Percentiles rank a stretch among this genome's conserved stretches.
Evolutionary conservation across 2,113 vertebrate species (phyloP).

Genomic region (Halichoerus grypus): DNA sequence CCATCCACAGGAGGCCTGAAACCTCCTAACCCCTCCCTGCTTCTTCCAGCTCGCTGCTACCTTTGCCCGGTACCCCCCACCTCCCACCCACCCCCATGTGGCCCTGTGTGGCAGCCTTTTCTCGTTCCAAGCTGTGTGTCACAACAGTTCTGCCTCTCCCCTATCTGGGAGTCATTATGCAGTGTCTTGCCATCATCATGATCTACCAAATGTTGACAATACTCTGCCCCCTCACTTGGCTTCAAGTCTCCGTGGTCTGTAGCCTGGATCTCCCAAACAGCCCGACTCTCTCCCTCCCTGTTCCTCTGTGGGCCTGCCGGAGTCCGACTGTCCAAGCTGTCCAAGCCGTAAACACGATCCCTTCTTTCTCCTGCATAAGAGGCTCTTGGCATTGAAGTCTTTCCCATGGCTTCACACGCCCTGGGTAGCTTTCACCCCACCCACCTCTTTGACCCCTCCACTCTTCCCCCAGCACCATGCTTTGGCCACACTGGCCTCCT

Average conservation of each 20-base stretch:
- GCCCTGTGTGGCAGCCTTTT: background rate
- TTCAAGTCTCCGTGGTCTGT: background rate
- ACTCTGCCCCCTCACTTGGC: background rate
- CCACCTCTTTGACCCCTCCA: background rate
- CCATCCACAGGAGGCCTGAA: background rate
- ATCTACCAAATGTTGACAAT: background rate
- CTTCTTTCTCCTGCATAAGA: background rate
- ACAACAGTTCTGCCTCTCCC: background rate
- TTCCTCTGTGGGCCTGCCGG: background rate
- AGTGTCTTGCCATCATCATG: background rate
- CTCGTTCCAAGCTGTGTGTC: background rate
- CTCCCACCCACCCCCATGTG: fast-evolving
- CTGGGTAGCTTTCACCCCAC: background rate
- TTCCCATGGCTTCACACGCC: background rate
- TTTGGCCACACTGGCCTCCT: background rate
- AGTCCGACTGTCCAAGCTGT: background rate
- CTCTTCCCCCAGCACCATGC: background rate
- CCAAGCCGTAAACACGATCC: background rate
- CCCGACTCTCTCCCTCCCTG: background rate
- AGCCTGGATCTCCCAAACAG: background rate
- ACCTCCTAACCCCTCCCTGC: background rate
- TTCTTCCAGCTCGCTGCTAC: background rate
- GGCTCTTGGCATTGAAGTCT: background rate
- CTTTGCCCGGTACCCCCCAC: background rate
- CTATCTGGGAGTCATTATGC: background rate